Percentiles rank a stretch among this genome's conserved stretches.
phyloP scores from a whole-genome alignment of 2,113 vertebrate species.

The Thomomys bottae region DNA sequence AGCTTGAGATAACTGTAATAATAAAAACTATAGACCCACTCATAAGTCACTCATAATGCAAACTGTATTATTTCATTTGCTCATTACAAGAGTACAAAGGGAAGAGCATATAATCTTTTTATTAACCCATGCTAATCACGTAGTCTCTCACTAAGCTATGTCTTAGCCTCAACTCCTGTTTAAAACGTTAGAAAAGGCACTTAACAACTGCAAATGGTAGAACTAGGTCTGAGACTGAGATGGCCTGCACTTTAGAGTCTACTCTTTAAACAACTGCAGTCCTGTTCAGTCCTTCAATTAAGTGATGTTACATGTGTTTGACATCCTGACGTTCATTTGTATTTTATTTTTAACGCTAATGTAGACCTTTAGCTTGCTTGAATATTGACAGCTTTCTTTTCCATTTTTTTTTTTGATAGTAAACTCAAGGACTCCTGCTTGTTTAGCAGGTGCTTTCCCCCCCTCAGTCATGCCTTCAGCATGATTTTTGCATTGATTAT shows the following conservation, averaged over 20 bases:
- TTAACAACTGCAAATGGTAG: background rate
- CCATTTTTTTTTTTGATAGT: background rate
- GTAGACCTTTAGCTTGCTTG: background rate
- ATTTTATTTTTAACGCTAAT: conserved; percentile 18
- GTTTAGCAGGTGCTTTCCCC: no score
- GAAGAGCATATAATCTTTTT: background rate
- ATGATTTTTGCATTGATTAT: no score
- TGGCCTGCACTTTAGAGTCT: background rate
- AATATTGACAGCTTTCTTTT: background rate
- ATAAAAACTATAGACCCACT: background rate
- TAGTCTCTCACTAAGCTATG: background rate
- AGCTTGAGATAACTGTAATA: background rate
- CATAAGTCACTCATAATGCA: background rate
- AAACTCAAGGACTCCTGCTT: no score
- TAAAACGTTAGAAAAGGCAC: background rate
- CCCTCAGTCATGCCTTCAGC: no score
- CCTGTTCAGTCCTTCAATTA: background rate
- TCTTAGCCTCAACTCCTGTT: background rate
- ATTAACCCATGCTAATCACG: background rate
- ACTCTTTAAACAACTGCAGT: background rate
- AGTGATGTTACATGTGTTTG: background rate
- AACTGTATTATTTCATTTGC: background rate
- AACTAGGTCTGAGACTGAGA: background rate
- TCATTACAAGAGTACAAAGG: background rate
- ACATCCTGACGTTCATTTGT: conserved; percentile 7